These are phyloP conservation scores for Chionodraco myersi DNA, from an alignment of 2,113 vertebrate species.

Conservation along the genomic window DNA sequence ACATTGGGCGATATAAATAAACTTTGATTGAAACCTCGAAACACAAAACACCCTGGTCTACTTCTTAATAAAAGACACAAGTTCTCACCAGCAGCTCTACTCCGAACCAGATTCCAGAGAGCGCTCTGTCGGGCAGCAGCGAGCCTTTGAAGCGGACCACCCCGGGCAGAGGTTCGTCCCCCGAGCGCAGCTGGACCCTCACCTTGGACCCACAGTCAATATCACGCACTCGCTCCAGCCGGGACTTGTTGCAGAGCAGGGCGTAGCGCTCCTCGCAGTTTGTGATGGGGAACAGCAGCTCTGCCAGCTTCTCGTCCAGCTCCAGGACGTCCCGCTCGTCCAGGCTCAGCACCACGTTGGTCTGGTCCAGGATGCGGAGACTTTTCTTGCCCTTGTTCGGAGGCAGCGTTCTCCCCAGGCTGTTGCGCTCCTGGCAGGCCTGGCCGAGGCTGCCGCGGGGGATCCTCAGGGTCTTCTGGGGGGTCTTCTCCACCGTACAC, in stretches of 20 bases:
- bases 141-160: slow-evolving; percentile 96
- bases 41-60: not conserved
- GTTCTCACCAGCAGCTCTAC: slow-evolving; percentile 95
- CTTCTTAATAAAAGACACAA: not conserved
- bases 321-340: slow-evolving; percentile 94
- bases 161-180: slow-evolving; percentile 93
- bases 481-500: slow-evolving; percentile 92
- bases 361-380: slow-evolving; percentile 94
- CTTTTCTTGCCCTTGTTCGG: slow-evolving; percentile 94
- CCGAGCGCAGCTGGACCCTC: slow-evolving; percentile 92
- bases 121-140: slow-evolving; percentile 90
- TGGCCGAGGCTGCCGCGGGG: slow-evolving; percentile 95
- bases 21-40: not conserved
- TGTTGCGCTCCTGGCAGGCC: slow-evolving; percentile 92
- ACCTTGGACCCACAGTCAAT: slow-evolving; percentile 94
- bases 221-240: slow-evolving; percentile 89
- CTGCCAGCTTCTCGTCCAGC: slow-evolving; percentile 92
- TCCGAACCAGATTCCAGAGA: slow-evolving; percentile 96
- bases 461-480: slow-evolving; percentile 92
- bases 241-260: slow-evolving; percentile 89
- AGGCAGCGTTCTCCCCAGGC: slow-evolving; percentile 89
- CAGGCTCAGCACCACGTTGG: slow-evolving; percentile 90
- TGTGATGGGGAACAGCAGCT: slow-evolving; percentile 96
- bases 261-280: slow-evolving; percentile 95
- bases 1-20: too few relatives aligned